A percentile compares a stretch with the other conserved stretches of the same genome.
These are phyloP conservation scores for Channa argus DNA, from an alignment of 2,113 vertebrate species.

Conservation along the genomic window DNA sequence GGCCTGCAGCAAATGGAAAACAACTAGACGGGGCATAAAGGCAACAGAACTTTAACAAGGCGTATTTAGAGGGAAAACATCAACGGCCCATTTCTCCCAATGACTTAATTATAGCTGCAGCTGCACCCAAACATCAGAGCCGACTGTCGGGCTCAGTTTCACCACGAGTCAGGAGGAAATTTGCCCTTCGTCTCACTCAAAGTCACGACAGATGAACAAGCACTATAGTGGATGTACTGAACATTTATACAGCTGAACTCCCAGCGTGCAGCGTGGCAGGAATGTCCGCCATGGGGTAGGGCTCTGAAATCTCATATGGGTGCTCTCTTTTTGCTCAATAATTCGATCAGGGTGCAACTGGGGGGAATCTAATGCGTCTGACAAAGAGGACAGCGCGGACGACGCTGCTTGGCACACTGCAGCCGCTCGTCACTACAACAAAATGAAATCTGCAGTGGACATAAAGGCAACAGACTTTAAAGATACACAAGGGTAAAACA, in stretches of 20 bases:
- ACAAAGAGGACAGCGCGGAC: conserved; percentile 21
- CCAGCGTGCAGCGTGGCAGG: conserved; percentile 44
- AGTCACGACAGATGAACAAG: conserved; percentile 49
- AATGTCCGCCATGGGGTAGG: conserved; percentile 20
- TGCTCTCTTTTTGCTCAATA: conserved; percentile 59
- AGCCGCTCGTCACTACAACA: not conserved
- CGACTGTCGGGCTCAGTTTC: conserved; percentile 11
- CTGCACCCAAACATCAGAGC: conserved; percentile 38
- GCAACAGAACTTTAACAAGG: conserved; percentile 48
- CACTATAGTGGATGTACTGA: not conserved
- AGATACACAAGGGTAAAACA: not conserved
- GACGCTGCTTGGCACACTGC: not conserved
- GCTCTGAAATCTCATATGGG: conserved; percentile 35
- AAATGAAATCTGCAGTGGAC: not conserved
- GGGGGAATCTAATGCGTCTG: conserved; percentile 41
- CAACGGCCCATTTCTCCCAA: conserved; percentile 54
- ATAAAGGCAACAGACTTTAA: not conserved
- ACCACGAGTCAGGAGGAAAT: conserved; percentile 2
- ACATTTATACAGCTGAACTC: conserved; percentile 61
- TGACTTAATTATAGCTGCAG: conserved; percentile 62
- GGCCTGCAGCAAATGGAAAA: conserved; percentile 8
- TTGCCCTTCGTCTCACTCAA: conserved; percentile 3
- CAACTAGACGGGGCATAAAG: conserved; percentile 57
- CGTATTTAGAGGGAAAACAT: conserved; percentile 42
- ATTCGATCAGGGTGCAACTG: conserved; percentile 43